Evolutionary conservation across 2,113 vertebrate genomes (phyloP).

Genomic region (Orcinus orca): DNA sequence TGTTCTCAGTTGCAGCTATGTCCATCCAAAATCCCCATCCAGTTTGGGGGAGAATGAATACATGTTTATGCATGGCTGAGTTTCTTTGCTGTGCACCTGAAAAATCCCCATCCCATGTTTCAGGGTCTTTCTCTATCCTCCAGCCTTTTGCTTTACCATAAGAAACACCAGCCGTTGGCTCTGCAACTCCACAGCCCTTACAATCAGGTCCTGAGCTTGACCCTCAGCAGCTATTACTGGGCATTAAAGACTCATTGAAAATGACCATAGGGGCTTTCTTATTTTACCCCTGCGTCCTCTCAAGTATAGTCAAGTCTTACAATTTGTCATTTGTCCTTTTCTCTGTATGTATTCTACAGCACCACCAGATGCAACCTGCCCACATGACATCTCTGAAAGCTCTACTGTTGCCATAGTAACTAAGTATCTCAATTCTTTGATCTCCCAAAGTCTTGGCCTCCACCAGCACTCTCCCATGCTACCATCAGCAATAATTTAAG

Average conservation of each 20-base stretch:
- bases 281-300: neutral
- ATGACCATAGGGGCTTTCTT: neutral
- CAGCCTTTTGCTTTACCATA: neutral
- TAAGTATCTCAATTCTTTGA: slow-evolving; percentile 46
- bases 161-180: neutral
- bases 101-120: neutral
- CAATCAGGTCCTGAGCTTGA: neutral
- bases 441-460: slow-evolving; percentile 11
- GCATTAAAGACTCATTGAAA: neutral
- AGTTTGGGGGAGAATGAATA: no score
- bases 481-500: slow-evolving; percentile 24
- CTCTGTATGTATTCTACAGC: neutral
- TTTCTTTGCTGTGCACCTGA: no score
- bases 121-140: neutral
- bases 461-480: neutral
- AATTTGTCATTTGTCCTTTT: slow-evolving; percentile 21
- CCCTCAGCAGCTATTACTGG: neutral
- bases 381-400: slow-evolving; percentile 36
- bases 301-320: neutral
- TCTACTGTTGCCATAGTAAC: slow-evolving; percentile 63
- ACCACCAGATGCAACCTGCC: slow-evolving; percentile 26
- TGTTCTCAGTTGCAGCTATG: neutral
- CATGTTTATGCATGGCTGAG: no score
- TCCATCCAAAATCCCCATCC: neutral
- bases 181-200: neutral